Conservation (phyloP, 2,113 vertebrate species). For the Megaceryle torquata region DNA sequence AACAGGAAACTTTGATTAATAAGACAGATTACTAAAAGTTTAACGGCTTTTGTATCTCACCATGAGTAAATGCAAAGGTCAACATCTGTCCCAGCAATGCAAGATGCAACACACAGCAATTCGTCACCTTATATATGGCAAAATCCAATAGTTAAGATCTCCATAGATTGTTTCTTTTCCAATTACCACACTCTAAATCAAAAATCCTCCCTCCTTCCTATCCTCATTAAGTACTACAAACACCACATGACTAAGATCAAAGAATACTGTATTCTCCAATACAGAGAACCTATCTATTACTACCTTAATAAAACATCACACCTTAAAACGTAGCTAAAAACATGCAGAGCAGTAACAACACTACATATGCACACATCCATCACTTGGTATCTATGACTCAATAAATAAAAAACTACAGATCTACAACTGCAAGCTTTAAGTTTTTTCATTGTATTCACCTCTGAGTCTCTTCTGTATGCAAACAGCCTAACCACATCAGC, state of each 20-base stretch:
- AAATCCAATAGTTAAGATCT: background rate
- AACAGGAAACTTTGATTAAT: background rate
- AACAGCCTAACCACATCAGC: background rate
- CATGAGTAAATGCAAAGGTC: background rate
- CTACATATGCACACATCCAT: background rate
- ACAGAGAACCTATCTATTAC: background rate
- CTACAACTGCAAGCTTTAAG: background rate
- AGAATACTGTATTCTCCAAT: background rate
- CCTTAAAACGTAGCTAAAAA: background rate
- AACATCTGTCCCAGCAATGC: background rate
- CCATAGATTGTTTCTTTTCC: background rate
- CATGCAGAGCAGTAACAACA: background rate
- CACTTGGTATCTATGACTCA: background rate
- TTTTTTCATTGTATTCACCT: background rate
- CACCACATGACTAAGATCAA: constrained; percentile 1
- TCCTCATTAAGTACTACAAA: background rate
- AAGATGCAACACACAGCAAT: background rate
- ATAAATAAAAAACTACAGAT: background rate
- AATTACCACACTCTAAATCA: background rate
- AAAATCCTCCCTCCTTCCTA: background rate
- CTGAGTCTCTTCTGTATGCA: background rate
- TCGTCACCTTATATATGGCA: background rate
- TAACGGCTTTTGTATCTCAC: background rate
- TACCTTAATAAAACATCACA: constrained; percentile 4
- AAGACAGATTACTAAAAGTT: background rate